Evolutionary conservation across 2,888 invertebrate species (phyloP), one percentile per base, ranked within the genome.

Genomic region (Syritta pipiens): DNA sequence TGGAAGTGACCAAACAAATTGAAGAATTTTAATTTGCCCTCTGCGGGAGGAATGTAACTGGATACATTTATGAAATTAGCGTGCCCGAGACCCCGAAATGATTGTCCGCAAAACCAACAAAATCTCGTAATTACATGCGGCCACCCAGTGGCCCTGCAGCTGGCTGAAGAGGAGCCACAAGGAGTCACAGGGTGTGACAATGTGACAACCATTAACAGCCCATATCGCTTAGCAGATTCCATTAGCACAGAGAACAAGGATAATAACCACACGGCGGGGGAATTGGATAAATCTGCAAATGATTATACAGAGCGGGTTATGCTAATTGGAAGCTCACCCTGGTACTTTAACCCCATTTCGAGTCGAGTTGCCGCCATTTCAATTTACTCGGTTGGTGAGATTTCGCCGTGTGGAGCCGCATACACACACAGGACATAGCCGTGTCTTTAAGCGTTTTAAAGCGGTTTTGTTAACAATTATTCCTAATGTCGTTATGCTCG

Each of bases 401-500:
- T 46, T 3, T n/a, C 10, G 10, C 17, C 24, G 9, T 26, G 20
- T 46, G 35, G 10, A 7, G 14, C 19, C 20, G 42, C 60, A 30
- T 44, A 32, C 65, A 63, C 48, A 30, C 44, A 60, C 42, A 62
- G 42, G 55, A 67, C 65, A 62, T 14, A 53, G 62, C 67, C 74
- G 74, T 79, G 60, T 67, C 72, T 79, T 79, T 74, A 79, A 79
- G 26, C 67, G 57, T 68, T 79, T n/a, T 79, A 74, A 79, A 79
- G 68, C 62, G 74, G 79, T 79, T n/a, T 79, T 79, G 79, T 79
- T 79, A 79, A 79, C 79, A 79, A 79, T 79, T 79, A 74, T 79
- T 79, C 55, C 57, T 62, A 57, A 68, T 79, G 79, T 79, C 79
- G 79, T 74, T 74, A 74, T 79, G 74, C 67, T 57, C 55, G 49